Evolutionary conservation across 2,797 vertebrate genomes (phyloP).

Genomic region (Muscicapa striata): DNA sequence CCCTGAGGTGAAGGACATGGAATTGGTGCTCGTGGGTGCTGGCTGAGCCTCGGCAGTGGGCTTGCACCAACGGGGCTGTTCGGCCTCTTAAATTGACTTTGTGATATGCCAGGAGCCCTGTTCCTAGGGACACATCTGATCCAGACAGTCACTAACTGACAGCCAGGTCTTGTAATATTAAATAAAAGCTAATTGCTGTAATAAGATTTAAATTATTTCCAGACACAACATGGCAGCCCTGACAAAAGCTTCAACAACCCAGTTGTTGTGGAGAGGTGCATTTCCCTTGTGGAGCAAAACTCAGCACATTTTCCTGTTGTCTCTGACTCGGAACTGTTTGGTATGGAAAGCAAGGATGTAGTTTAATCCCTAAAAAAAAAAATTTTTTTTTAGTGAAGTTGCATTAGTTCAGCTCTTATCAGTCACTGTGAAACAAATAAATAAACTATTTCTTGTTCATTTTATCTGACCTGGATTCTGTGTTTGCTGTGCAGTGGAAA

Average conservation of each 20-base stretch:
- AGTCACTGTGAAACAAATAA: background rate
- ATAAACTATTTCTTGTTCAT: background rate
- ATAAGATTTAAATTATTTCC: background rate
- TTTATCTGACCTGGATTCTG: background rate
- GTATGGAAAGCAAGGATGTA: background rate
- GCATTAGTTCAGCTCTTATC: background rate
- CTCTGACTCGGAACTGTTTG: background rate
- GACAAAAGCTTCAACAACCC: background rate
- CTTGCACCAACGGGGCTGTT: background rate
- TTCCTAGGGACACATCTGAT: background rate
- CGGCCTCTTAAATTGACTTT: background rate
- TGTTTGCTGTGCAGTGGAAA: constrained; percentile 84
- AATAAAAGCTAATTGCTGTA: background rate
- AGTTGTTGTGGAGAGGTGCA: background rate
- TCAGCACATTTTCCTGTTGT: background rate
- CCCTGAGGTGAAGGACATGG: background rate
- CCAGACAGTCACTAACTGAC: background rate
- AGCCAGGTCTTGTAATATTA: background rate
- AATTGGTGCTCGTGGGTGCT: too few relatives aligned
- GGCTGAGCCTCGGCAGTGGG: background rate
- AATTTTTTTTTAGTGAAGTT: background rate
- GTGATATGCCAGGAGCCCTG: background rate
- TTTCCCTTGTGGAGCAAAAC: background rate
- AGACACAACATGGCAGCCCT: background rate
- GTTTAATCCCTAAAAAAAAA: background rate